Evolutionary conservation across 2,888 invertebrate genomes (phyloP).

Genomic region (Epinotia ramella): DNA sequence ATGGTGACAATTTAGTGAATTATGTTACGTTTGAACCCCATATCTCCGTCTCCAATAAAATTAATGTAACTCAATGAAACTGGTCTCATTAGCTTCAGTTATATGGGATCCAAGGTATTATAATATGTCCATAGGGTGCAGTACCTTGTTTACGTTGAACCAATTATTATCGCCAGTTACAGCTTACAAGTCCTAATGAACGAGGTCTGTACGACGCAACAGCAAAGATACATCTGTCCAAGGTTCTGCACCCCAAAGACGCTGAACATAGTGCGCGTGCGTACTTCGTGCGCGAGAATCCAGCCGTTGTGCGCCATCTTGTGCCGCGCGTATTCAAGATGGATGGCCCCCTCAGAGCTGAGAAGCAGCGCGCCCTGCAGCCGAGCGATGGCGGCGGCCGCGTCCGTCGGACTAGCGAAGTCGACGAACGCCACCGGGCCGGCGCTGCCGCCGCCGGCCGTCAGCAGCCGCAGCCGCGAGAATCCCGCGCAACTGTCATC

Average conservation of each 20-base stretch:
- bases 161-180: background rate
- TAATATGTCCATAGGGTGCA: conserved; percentile 24
- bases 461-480: conserved; percentile 98
- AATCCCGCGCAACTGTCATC: conserved; percentile 98
- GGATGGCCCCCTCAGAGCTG: conserved; percentile 98
- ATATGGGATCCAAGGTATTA: conserved; percentile 50
- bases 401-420: conserved; percentile 96
- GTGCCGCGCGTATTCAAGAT: conserved; percentile 99
- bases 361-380: conserved; percentile 98
- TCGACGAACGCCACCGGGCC: conserved; percentile 98
- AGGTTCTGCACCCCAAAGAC: conserved; percentile 46
- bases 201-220: background rate
- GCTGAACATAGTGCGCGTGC: conserved; percentile 71
- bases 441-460: conserved; percentile 85
- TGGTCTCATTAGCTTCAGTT: conserved; percentile 14
- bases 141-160: background rate
- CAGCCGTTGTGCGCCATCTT: conserved; percentile 94
- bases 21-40: conserved; percentile 56
- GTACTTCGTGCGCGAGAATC: conserved; percentile 85
- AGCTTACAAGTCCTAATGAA: too few species aligned
- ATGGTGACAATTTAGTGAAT: conserved; percentile 66
- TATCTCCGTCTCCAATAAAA: conserved; percentile 38
- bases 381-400: conserved; percentile 95
- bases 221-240: background rate
- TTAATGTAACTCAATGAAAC: conserved; percentile 1